phyloP scores from a whole-genome alignment of 2,797 vertebrate species.

The Stomatorhinus walkeri region DNA sequence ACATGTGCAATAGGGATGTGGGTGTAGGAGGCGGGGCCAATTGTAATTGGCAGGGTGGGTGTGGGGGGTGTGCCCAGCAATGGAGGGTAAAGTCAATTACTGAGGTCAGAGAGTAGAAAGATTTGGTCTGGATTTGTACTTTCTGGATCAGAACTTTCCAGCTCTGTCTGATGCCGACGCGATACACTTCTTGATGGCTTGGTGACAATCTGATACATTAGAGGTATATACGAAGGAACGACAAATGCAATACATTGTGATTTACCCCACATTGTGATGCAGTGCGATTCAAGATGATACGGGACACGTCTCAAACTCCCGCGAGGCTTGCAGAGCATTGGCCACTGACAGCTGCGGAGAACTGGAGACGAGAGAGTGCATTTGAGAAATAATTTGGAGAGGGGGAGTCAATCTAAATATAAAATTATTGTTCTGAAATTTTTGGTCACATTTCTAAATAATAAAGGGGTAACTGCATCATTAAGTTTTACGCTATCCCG shows the following conservation, averaged over 20 bases:
- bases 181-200: neutral
- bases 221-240: neutral
- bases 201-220: neutral
- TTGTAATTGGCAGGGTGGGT: neutral
- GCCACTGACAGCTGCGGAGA: neutral
- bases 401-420: neutral
- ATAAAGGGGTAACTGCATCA: neutral
- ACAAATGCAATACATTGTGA: neutral
- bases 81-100: neutral
- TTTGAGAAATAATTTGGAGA: neutral
- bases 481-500: neutral
- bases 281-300: neutral
- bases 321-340: neutral
- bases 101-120: neutral
- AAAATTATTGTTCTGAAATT: neutral
- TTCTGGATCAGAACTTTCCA: neutral
- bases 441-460: neutral
- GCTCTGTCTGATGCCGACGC: neutral
- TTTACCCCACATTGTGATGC: neutral
- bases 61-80: neutral
- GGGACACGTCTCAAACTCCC: neutral
- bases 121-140: neutral
- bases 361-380: neutral
- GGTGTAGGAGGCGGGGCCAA: neutral
- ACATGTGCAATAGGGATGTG: neutral